phyloP scores from a whole-genome alignment of 2,888 invertebrate genomes.

The Ormyrus nitidulus region DNA sequence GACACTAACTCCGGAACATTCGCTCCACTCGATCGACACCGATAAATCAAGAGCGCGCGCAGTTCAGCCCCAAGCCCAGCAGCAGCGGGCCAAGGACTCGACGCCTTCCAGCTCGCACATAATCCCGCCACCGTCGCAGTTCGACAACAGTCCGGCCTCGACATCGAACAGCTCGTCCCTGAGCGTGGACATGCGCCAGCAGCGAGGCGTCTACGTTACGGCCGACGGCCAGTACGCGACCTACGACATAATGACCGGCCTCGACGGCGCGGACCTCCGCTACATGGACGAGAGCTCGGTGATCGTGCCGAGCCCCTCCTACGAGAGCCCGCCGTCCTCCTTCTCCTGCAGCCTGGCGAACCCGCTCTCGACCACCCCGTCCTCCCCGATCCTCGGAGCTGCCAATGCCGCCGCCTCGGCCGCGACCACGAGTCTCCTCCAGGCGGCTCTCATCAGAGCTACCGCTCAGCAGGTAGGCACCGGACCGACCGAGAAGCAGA shows the following conservation, averaged over 20 bases:
- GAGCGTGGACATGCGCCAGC: background rate
- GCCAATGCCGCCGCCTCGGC: constrained; percentile 72
- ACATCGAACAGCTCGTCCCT: constrained; percentile 65
- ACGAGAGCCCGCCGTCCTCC: constrained; percentile 86
- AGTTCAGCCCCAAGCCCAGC: constrained; percentile 73
- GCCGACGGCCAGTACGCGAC: constrained; percentile 77
- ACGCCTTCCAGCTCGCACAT: constrained; percentile 72
- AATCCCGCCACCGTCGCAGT: constrained; percentile 77
- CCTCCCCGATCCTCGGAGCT: constrained; percentile 79
- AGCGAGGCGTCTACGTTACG: constrained; percentile 51
- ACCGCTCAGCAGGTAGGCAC: constrained; percentile 76
- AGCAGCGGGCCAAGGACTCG: constrained; percentile 62
- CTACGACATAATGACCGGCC: constrained; percentile 86
- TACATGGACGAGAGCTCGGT: constrained; percentile 95
- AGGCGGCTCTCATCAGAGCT: constrained; percentile 85
- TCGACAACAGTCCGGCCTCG: constrained; percentile 79
- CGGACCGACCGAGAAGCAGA: too few species aligned
- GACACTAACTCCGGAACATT: constrained; percentile 73
- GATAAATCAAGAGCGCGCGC: constrained; percentile 51
- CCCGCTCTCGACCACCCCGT: constrained; percentile 78
- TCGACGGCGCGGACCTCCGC: constrained; percentile 91
- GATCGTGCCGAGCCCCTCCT: constrained; percentile 86
- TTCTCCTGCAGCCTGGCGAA: constrained; percentile 72
- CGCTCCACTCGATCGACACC: constrained; percentile 63
- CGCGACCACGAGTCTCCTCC: constrained; percentile 82